A percentile compares a stretch with the other conserved stretches of the same genome.
Conservation (phyloP, 2,113 vertebrate species). For the Coturnix japonica region DNA sequence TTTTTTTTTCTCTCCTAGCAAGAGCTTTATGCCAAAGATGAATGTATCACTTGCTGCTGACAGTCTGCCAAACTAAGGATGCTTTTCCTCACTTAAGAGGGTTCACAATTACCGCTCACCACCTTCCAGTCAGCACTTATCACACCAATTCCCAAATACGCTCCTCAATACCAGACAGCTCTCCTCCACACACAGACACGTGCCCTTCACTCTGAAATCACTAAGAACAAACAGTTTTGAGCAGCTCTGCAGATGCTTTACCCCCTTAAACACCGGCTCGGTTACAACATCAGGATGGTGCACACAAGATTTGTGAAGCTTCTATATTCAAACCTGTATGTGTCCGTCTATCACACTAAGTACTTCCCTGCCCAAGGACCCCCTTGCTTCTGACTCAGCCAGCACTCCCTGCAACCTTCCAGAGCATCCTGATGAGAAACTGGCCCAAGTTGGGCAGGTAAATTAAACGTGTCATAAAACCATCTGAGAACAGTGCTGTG, state of each 20-base stretch:
- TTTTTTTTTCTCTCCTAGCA: background rate
- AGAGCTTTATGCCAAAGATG: conserved; percentile 48
- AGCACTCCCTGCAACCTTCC: background rate
- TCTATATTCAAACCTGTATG: background rate
- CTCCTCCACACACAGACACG: background rate
- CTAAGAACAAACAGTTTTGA: background rate
- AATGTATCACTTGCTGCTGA: conserved; percentile 61
- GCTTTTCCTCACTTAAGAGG: conserved; percentile 37
- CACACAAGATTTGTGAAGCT: background rate
- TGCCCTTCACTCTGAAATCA: background rate
- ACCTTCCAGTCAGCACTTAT: conserved; percentile 39
- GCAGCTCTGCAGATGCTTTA: background rate
- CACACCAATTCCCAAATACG: background rate
- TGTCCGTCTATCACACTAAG: background rate
- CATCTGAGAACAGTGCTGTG: background rate
- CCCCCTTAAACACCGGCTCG: background rate
- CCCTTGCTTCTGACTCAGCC: background rate
- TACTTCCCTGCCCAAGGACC: background rate
- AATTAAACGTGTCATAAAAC: background rate
- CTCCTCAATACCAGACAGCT: background rate
- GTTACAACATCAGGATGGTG: background rate
- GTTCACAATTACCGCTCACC: conserved; percentile 47
- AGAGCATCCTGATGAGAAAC: background rate
- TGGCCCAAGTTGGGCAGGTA: background rate
- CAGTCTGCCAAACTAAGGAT: conserved; percentile 27